Evolutionary conservation across 2,113 vertebrate genomes (phyloP), one percentile per base, ranked within the genome.

Genomic region (Erpornis zantholeuca): DNA sequence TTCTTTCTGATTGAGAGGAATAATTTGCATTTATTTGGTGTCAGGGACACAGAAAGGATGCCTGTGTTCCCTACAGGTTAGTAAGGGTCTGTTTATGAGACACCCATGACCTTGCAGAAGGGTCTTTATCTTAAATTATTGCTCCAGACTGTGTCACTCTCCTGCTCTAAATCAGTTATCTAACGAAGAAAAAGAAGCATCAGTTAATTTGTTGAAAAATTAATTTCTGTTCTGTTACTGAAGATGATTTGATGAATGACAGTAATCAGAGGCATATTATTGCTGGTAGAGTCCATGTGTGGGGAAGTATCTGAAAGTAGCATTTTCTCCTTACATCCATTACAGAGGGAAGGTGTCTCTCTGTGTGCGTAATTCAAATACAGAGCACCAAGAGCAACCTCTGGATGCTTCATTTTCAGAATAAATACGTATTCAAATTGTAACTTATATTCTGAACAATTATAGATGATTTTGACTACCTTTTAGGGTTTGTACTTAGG

Each of bases 21-120:
- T 64, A 83, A 27, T 16, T 38, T 68, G 13, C 5, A 17, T 44
- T n/a, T 75, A 12, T 68, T 44, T 76, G 17, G 18, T 78, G 42
- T 20, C 6, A 33, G 8, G 35, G 33, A 60, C 20, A 45, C 24
- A 66, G 47, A 78, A 66, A 75, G 17, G 20, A 38, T 85, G 40
- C 16, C 9, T 35, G 0, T 40, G 33, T 75, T 12, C 27, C 21
- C 70, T 61, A 45, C 0, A 0, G 16, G 8, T 29, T 81, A 22
- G 33, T 61, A 44, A 66, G 59, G 7, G 4, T 35, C 12, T 45
- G 12, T 25, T 75, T 10, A 3, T 11, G 22, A 79, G 35, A 10
- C n/a, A 27, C 21, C 27, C 0, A 1, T 49, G 68, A 53, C 13
- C 25, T 50, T 54, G 52, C 38, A 42, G 47, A 53, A 40, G 10